phyloP scores from a whole-genome alignment of 2,888 invertebrate species.

The Halictus ligatus region DNA sequence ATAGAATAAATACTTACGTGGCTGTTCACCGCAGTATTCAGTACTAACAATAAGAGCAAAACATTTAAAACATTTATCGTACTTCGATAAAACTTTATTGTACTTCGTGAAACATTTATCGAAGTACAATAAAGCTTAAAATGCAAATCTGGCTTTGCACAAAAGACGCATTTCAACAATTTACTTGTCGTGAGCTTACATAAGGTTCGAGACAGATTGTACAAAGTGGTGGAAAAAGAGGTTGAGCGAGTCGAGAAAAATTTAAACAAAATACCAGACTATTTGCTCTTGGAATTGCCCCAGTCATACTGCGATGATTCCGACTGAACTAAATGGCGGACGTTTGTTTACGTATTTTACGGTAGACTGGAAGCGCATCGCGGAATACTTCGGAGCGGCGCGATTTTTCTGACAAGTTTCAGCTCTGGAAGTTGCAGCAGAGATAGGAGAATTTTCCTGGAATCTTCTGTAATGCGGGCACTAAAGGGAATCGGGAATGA shows the following conservation, averaged over 20 bases:
- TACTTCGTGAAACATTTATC: no score
- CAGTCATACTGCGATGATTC: background rate
- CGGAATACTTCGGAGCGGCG: background rate
- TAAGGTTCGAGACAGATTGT: background rate
- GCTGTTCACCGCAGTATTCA: no score
- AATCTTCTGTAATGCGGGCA: background rate
- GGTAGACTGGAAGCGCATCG: background rate
- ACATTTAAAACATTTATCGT: no score
- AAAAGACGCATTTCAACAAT: no score
- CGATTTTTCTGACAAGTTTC: conserved; percentile 30
- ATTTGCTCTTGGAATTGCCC: background rate
- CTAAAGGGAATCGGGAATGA: background rate
- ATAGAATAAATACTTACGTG: no score
- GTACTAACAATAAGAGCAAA: no score
- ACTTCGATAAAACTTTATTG: no score
- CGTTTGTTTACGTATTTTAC: conserved; percentile 30
- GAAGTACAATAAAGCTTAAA: no score
- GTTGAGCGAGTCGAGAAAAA: background rate
- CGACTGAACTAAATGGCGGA: background rate
- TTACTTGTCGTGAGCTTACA: no score
- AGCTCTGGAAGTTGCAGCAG: background rate
- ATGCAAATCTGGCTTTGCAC: no score
- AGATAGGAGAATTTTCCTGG: background rate
- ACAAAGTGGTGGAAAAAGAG: background rate
- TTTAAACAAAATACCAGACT: conserved; percentile 8